Conservation (phyloP, 2,888 invertebrate species). For the Eulithis prunata region DNA sequence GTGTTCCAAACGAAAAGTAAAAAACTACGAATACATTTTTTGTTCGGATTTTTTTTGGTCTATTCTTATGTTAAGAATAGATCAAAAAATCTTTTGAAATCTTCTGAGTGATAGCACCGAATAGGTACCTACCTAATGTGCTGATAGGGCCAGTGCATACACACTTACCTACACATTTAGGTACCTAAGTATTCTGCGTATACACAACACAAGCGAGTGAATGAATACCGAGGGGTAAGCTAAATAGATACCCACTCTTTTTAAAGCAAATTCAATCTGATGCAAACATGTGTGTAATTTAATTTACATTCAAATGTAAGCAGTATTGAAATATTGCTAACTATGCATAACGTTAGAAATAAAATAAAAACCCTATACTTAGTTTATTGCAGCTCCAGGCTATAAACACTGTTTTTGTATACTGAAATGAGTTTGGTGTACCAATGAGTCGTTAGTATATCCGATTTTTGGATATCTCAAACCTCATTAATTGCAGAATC, state of each 20-base stretch:
- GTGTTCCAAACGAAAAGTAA: no score
- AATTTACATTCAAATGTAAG: conserved; percentile 1
- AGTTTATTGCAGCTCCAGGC: background rate
- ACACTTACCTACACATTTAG: no score
- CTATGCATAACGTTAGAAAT: background rate
- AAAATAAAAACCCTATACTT: background rate
- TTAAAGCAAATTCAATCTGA: background rate
- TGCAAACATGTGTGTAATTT: background rate
- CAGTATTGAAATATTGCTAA: conserved; percentile 1
- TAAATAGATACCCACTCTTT: background rate
- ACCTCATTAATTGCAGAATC: background rate
- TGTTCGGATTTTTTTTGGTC: no score
- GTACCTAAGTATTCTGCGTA: background rate
- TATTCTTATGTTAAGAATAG: background rate
- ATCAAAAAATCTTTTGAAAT: background rate
- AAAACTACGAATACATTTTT: no score
- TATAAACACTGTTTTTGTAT: background rate
- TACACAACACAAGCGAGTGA: background rate
- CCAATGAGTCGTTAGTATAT: background rate
- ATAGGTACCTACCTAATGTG: no score
- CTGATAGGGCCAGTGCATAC: no score
- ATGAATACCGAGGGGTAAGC: background rate
- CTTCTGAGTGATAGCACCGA: background rate
- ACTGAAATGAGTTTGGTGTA: background rate
- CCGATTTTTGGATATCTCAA: background rate